Evolutionary conservation across 2,113 vertebrate genomes (phyloP).

Genomic region (Atrichornis clamosus): DNA sequence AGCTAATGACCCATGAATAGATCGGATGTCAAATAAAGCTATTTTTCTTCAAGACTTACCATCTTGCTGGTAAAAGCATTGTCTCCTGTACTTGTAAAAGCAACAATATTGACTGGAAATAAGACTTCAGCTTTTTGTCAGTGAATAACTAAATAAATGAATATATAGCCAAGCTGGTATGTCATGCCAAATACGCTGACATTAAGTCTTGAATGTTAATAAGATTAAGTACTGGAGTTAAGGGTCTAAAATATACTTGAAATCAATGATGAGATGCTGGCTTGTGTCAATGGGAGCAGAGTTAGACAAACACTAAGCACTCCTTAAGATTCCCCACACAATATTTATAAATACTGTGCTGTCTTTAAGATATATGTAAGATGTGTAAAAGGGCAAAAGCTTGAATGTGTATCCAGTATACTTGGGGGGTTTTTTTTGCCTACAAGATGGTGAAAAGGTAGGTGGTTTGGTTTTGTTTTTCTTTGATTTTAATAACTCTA

Average conservation of each 20-base stretch:
- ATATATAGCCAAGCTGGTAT: neutral
- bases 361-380: neutral
- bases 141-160: neutral
- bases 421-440: neutral
- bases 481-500: neutral
- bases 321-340: neutral
- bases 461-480: neutral
- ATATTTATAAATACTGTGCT: neutral
- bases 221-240: neutral
- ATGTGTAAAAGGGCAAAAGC: neutral
- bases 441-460: neutral
- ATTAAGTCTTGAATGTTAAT: neutral
- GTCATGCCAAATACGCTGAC: neutral
- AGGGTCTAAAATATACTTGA: neutral
- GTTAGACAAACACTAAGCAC: neutral
- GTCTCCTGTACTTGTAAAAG: neutral
- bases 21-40: constrained; percentile 29
- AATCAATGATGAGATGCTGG: neutral
- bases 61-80: neutral
- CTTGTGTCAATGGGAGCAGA: neutral
- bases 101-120: neutral
- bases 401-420: neutral
- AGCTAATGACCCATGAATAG: constrained; percentile 4
- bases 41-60: constrained; percentile 4
- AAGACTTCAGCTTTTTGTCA: neutral